Evolutionary conservation across 1,140 invertebrate genomes (phyloP).

Genomic region (Choristoneura fumiferana): DNA sequence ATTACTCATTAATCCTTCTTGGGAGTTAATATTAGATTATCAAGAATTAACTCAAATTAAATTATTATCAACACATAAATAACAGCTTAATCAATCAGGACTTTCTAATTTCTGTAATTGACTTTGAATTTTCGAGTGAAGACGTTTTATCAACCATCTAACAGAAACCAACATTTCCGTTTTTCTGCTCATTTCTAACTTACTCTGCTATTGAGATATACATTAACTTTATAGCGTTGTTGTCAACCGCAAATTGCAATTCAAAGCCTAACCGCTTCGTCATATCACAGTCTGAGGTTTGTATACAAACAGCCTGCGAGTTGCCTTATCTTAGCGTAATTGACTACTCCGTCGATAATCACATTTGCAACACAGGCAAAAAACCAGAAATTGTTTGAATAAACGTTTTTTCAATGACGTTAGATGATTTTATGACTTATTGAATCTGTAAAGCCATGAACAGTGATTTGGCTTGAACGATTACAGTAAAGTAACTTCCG

Average conservation of each 20-base stretch:
- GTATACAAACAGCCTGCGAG: too few species aligned
- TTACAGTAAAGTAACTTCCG: constrained; percentile 45
- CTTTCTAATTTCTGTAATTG: background rate
- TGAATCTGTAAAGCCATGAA: background rate
- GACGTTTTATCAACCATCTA: too few species aligned
- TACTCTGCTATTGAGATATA: too few species aligned
- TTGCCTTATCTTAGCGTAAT: too few species aligned
- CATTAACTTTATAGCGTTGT: too few species aligned
- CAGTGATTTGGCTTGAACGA: background rate
- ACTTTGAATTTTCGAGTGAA: background rate
- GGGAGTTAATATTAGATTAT: too few species aligned
- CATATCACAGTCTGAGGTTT: too few species aligned
- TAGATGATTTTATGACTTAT: background rate
- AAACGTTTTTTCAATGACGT: background rate
- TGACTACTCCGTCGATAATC: constrained; percentile 11
- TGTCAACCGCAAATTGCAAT: background rate
- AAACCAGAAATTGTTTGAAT: background rate
- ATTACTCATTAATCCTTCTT: too few species aligned
- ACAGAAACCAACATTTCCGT: too few species aligned
- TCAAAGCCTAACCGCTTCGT: background rate
- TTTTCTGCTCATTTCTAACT: too few species aligned
- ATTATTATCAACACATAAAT: background rate
- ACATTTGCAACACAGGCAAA: background rate
- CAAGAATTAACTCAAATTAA: background rate
- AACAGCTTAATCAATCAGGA: background rate